Percentiles rank a stretch among this genome's conserved stretches.
These are phyloP conservation scores for Linnaemya vulpina DNA, from an alignment of 2,888 invertebrate genomes.

Conservation along the genomic window DNA sequence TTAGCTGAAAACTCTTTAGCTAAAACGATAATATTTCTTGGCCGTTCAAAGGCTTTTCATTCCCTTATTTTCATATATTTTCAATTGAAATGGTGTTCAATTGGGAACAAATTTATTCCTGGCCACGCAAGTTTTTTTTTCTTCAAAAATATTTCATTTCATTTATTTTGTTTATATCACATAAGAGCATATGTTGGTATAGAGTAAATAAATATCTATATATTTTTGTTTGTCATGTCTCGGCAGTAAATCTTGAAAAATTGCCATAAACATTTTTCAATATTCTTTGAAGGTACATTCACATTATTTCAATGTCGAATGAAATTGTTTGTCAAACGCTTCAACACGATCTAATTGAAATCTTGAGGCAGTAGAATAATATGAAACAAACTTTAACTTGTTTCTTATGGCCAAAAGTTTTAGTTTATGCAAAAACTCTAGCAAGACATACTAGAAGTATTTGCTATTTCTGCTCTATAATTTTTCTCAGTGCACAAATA, in stretches of 20 bases:
- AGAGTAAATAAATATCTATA: constrained; percentile 8
- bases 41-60: no score
- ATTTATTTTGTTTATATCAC: background rate
- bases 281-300: constrained; percentile 49
- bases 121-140: background rate
- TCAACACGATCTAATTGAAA: background rate
- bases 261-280: constrained; percentile 76
- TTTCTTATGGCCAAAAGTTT: no score
- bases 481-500: constrained; percentile 4
- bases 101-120: constrained; percentile 15
- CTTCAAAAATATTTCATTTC: constrained; percentile 12
- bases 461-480: background rate
- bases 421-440: no score
- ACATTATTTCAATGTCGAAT: background rate
- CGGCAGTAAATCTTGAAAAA: constrained; percentile 80
- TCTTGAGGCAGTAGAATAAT: background rate
- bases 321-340: background rate
- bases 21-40: no score
- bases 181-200: background rate
- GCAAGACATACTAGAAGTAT: no score
- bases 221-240: constrained; percentile 53
- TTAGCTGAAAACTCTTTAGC: no score
- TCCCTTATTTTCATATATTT: no score
- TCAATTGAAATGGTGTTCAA: background rate
- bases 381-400: background rate